phyloP scores from a whole-genome alignment of 2,113 vertebrate species.

The Dromas ardeola region DNA sequence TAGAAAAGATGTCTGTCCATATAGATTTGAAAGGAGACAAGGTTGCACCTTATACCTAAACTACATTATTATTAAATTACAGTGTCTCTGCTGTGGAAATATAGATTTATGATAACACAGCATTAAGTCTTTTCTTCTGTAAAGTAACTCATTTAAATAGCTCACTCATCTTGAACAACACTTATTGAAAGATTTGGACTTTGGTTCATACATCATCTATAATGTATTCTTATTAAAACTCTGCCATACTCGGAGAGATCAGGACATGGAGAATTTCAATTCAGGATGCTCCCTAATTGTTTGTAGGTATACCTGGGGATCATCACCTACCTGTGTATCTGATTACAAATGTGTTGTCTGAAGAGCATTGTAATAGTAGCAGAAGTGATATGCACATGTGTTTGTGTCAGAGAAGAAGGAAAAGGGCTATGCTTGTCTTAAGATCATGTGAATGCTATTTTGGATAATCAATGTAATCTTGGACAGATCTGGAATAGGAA shows the following conservation, averaged over 20 bases:
- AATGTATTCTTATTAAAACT: constrained; percentile 2
- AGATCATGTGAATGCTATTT: not conserved
- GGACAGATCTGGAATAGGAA: not conserved
- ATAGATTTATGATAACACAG: constrained; percentile 19
- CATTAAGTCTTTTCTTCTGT: constrained; percentile 10
- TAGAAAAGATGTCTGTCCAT: not conserved
- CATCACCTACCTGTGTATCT: not conserved
- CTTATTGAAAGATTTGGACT: not conserved
- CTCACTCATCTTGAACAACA: constrained; percentile 16
- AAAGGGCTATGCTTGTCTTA: not conserved
- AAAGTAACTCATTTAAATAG: constrained; percentile 13
- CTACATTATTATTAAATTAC: constrained; percentile 8
- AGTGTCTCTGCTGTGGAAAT: not conserved
- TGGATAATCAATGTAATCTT: not conserved
- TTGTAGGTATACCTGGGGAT: not conserved
- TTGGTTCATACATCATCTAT: constrained; percentile 27
- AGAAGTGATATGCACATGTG: not conserved
- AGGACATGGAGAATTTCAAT: not conserved
- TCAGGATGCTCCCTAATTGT: not conserved
- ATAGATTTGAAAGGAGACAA: not conserved
- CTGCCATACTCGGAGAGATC: not conserved
- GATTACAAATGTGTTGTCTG: not conserved
- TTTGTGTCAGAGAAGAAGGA: not conserved
- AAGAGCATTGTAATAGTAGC: not conserved
- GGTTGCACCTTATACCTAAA: not conserved